These are phyloP conservation scores for Carettochelys insculpta DNA, from an alignment of 2,113 vertebrate species.

Conservation along the genomic window DNA sequence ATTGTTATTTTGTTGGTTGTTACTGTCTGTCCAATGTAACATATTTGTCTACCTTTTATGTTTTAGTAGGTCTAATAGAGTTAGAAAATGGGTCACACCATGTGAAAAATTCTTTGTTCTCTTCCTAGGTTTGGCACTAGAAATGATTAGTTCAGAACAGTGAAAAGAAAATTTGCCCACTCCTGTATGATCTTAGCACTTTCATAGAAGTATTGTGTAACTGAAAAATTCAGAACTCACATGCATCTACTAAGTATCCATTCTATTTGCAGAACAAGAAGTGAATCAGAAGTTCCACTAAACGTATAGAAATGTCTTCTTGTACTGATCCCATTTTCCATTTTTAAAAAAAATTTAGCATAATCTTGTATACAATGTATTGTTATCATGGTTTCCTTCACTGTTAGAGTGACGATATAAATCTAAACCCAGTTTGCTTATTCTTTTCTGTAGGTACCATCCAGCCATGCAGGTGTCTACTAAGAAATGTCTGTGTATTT, in stretches of 20 bases:
- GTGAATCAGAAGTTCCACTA: background rate
- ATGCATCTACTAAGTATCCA: background rate
- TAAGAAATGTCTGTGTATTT: constrained; percentile 32
- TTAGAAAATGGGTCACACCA: background rate
- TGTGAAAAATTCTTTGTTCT: background rate
- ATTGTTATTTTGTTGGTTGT: background rate
- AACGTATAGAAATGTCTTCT: background rate
- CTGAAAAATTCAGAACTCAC: background rate
- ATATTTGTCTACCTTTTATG: constrained; percentile 28
- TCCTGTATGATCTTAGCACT: background rate
- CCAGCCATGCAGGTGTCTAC: background rate
- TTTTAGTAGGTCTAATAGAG: background rate
- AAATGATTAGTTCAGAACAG: background rate
- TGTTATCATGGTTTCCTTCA: background rate
- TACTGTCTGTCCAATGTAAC: constrained; percentile 28
- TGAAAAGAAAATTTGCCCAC: background rate
- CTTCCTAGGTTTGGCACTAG: background rate
- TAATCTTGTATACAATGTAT: background rate
- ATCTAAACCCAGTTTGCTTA: constrained; percentile 48
- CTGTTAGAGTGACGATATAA: background rate
- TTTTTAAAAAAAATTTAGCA: constrained; percentile 18
- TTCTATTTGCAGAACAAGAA: constrained; percentile 34
- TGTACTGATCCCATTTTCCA: background rate
- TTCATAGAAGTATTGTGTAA: background rate
- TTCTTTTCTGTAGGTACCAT: constrained; percentile 63